phyloP scores from a whole-genome alignment of 2,113 vertebrate genomes.

The Oenanthe melanoleuca region DNA sequence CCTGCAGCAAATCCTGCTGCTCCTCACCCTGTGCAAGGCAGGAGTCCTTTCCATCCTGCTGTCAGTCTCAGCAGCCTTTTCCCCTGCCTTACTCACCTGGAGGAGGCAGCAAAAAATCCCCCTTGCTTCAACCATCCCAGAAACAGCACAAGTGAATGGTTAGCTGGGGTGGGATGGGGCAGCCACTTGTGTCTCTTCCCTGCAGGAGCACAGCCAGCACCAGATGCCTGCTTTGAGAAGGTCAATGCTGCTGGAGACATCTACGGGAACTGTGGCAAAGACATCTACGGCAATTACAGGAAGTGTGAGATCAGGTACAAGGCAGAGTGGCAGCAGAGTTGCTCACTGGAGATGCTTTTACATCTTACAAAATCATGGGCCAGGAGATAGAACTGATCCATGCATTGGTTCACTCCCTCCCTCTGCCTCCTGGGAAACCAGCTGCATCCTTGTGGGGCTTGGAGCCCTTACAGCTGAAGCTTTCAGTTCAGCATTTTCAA shows the following conservation, averaged over 20 bases:
- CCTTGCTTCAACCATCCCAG: neutral
- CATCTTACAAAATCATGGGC: neutral
- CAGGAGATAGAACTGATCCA: neutral
- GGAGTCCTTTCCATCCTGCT: neutral
- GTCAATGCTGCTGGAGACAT: constrained; percentile 92
- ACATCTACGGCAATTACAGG: constrained; percentile 84
- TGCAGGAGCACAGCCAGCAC: constrained; percentile 85
- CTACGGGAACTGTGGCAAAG: constrained; percentile 95
- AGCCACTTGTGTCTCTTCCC: neutral
- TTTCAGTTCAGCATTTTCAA: neutral
- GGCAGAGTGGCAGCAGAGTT: neutral
- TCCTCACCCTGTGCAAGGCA: neutral
- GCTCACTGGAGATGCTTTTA: neutral
- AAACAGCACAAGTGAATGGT: neutral
- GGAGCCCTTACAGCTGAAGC: neutral
- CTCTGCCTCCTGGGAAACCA: neutral
- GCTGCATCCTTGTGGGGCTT: neutral
- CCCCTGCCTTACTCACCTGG: neutral
- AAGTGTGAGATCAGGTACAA: constrained; percentile 85
- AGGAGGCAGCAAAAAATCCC: neutral
- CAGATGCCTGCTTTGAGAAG: constrained; percentile 87
- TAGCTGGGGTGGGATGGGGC: neutral
- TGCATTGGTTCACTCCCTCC: neutral
- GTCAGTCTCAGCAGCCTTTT: neutral
- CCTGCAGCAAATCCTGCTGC: neutral